Conservation (phyloP, 2,113 vertebrate species). For the Salvator merianae region DNA sequence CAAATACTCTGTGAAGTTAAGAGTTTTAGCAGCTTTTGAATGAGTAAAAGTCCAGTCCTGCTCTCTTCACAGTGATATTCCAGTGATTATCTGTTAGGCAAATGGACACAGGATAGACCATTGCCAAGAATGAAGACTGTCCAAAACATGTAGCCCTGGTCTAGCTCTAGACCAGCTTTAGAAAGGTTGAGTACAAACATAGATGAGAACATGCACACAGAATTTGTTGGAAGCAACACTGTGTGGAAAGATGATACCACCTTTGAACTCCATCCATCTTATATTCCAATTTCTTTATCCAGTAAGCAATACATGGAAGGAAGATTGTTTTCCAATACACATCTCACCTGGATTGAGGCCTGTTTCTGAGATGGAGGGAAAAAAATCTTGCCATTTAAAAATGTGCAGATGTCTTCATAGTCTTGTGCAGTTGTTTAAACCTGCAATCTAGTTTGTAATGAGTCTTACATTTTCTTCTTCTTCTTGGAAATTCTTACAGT, state of each 20-base stretch:
- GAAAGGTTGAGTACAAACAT: not conserved
- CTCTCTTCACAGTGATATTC: constrained; percentile 50
- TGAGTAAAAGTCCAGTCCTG: constrained; percentile 58
- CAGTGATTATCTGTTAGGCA: constrained; percentile 32
- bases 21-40: constrained; percentile 63
- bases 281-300: not conserved
- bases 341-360: not conserved
- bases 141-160: not conserved
- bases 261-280: not conserved
- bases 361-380: constrained; percentile 50
- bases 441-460: constrained; percentile 64
- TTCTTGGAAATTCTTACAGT: constrained; percentile 57
- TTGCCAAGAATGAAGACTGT: constrained; percentile 34
- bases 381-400: constrained; percentile 55
- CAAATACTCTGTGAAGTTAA: constrained; percentile 30
- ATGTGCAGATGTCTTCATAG: constrained; percentile 48
- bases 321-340: not conserved
- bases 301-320: not conserved
- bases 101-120: constrained; percentile 47
- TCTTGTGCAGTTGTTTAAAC: constrained; percentile 65
- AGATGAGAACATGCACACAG: not conserved
- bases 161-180: not conserved
- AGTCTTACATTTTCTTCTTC: constrained; percentile 52
- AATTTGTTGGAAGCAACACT: not conserved
- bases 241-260: not conserved